Evolutionary conservation across 2,113 vertebrate species (phyloP), one percentile per base, ranked within the genome.

Genomic region (Amphilophus citrinellus): DNA sequence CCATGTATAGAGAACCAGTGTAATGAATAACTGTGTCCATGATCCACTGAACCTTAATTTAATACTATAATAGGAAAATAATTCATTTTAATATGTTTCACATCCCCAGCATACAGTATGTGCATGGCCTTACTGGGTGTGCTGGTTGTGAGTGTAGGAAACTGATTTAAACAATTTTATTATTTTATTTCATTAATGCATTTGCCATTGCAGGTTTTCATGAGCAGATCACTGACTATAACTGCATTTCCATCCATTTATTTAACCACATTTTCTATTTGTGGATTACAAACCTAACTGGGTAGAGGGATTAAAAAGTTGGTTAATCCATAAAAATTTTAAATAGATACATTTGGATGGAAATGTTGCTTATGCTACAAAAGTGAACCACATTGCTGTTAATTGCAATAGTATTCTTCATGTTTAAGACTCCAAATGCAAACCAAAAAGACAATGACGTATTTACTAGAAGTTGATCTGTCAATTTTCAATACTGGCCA

Each of bases 31-130:
- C 42, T 10, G 1, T 50, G 17, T 4, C 39, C 35, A 2, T 85
- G 50, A 77, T 63, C 56, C 6, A 68, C 58, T 62, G 22, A 78
- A 58, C 57, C 27, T 22, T 63, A 27, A 65, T 81, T 53, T 61
- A 71, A 35, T n/a, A 68, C 30, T 83, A 27, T 39, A 65, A 77
- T 30, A 32, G 24, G 53, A 53, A 83, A 76, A 60, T n/a, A 18
- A 39, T 53, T 44, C 10, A 65, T 73, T 71, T 27, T 73, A 81
- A 76, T 66, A 66, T 66, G 59, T 37, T 35, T 22, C 6, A 22
- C 22, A 9, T 75, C 14, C 5, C 39, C 7, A 75, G 27, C 24
- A 62, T 30, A 30, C 30, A 30, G 30, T 58, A 65, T 76, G 53
- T 56, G 37, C 5, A 3, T 2, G 2, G 10, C 39, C 13, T 10